Evolutionary conservation across 2,888 invertebrate genomes (phyloP), one percentile per base, ranked within the genome.

Genomic region (Linnaemya vulpina): DNA sequence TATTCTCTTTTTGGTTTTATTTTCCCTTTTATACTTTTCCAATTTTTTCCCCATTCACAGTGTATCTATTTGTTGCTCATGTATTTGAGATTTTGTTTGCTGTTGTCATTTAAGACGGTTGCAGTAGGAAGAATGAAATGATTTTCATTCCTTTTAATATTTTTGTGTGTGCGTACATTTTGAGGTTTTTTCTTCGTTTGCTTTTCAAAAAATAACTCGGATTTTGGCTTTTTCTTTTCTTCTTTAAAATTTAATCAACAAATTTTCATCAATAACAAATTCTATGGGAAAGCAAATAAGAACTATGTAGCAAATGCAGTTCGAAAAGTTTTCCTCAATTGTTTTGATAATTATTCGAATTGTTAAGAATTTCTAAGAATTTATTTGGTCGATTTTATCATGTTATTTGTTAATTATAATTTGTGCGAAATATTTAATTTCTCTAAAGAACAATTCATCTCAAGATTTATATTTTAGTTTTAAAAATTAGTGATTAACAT

Each of bases 41-140:
- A 30, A 51, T 43, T 17, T 38, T 49, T 53, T 35, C 30, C 20
- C 13, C 20, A 15, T 22, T 46, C 40, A 43, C 38, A 22, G 43
- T 13, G 43, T 15, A 11, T 30, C 5, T 40, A 30, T 71, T 71
- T 15, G 30, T 25, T 17, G n/a, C 10, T 17, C 30, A 1, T 25
- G 25, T 40, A 3, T 40, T 43, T 5, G 46, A 40, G 17, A 17
- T 35, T 35, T n/a, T 76, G 20, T 71, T 76, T 76, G 30, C 49
- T 22, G 51, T 63, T 75, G 75, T 63, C 30, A 70, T 70, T 75
- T 68, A 17, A 63, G 22, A 68, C 53, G 53, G 0, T 51, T 43
- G 40, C 10, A 20, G 9, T 25, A n/a, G 13, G 43, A 51, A 38
- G 71, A 76, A 65, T 65, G 51, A 74, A 40, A 17, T 9, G 46